Evolutionary conservation across 2,113 vertebrate species (phyloP).

Genomic region (Pollimyrus isidori): DNA sequence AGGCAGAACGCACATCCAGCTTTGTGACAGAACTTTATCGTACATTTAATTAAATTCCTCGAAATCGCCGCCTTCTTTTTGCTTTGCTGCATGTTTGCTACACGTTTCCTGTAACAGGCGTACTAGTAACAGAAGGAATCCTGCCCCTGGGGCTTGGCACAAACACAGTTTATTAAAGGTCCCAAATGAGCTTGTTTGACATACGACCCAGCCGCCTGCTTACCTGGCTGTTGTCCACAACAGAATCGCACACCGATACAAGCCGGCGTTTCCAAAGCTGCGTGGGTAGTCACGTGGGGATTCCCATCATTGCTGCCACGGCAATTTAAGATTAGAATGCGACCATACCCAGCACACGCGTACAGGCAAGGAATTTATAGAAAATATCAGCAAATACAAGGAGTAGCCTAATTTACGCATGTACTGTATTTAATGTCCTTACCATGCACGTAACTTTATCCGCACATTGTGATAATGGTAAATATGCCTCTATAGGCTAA

Average conservation of each 20-base stretch:
- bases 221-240: background rate
- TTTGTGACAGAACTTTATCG: background rate
- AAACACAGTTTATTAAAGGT: background rate
- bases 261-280: background rate
- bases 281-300: background rate
- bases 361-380: background rate
- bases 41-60: background rate
- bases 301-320: background rate
- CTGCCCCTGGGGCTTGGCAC: background rate
- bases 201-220: background rate
- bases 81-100: background rate
- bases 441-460: background rate
- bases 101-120: background rate
- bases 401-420: background rate
- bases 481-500: background rate
- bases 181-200: background rate
- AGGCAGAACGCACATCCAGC: background rate
- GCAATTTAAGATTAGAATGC: background rate
- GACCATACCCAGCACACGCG: background rate
- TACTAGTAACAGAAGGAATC: background rate
- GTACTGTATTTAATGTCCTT: background rate
- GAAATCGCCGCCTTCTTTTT: background rate
- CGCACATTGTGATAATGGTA: background rate
- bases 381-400: background rate
- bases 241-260: background rate